Evolutionary conservation across 2,797 vertebrate genomes (phyloP).

Genomic region (Syngnathus acus): DNA sequence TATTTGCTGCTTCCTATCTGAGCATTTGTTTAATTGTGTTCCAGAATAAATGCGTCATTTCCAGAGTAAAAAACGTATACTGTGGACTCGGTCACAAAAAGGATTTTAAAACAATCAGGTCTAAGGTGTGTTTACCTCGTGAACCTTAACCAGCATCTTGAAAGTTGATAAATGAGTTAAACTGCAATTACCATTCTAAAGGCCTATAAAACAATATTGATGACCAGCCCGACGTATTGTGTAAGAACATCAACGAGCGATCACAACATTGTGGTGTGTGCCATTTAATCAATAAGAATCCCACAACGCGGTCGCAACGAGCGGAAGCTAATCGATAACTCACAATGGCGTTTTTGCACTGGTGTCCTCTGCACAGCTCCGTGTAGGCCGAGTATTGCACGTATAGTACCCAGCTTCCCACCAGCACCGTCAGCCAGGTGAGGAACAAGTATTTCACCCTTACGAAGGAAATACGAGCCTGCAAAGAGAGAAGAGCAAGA

Average conservation of each 20-base stretch:
- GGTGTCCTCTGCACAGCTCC: slow-evolving; percentile 93
- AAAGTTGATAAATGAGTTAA: background rate
- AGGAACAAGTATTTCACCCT: slow-evolving; percentile 97
- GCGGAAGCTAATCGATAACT: slow-evolving; percentile 33
- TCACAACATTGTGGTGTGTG: background rate
- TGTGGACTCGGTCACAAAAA: background rate
- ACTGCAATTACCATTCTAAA: background rate
- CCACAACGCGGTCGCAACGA: background rate
- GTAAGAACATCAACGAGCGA: background rate
- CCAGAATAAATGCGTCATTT: no score
- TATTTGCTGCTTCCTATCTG: background rate
- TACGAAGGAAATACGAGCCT: slow-evolving; percentile 90
- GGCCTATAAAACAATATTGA: background rate
- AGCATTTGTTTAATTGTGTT: background rate
- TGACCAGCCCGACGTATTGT: background rate
- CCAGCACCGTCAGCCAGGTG: slow-evolving; percentile 92
- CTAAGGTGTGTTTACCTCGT: no score
- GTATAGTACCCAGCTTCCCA: slow-evolving; percentile 96
- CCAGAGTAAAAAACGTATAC: no score
- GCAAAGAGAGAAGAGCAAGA: background rate
- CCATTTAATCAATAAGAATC: background rate
- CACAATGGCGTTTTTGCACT: slow-evolving; percentile 94
- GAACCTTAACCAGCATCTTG: background rate
- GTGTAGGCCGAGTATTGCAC: slow-evolving; percentile 95
- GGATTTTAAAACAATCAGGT: background rate